Base-by-base conservation (phyloP, 1,140 invertebrate species). In the Pinna nobilis region DNA sequence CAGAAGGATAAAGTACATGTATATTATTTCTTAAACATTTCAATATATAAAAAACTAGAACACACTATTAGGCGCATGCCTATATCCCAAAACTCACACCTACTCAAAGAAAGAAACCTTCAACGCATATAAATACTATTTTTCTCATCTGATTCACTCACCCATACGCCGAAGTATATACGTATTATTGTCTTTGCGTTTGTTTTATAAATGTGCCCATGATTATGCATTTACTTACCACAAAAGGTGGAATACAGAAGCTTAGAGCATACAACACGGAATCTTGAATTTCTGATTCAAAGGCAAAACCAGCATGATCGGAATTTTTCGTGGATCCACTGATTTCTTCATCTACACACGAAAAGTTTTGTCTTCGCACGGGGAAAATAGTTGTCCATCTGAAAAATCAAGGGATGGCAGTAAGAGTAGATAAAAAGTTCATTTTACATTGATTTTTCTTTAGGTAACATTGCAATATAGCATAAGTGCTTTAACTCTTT, bases 361-460 rank as follows among this genome's bases (percentile, higher is more conserved):
- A 83, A 64, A 85, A 85, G 49, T 79, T 79, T 47, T 78, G 71
- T 25, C 77, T 75, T 23, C 82, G 70, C 18, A 83, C 53, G 0
- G 84, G 84, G 44, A 85, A 85, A 1, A 81, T 44, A 18, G 74
- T 76, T 9, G 84, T 84, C 76, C 78, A 82, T 64, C 84, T 85
- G 75, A n/a, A 69, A 68, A 64, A 30, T 35, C 49, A 49, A 13
- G n/a, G 20, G 32, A 15, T 35, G 20, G 35, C 30, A 33, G 13
- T 33, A 41, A 9, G 3, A 35, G 18, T n/a, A 0, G n/a, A n/a
- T n/a, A 39, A 37, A 63, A 3, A 20, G 20, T 23, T 2, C 18
- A 5, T 5, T 9, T 63, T n/a, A 2, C 37, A 41, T 13, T 37
- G 0, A n/a, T 35, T 63, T n/a, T 2, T 41, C n/a, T 18, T 20